Conservation (phyloP, 2,113 vertebrate genomes). For the Osmerus eperlanus region DNA sequence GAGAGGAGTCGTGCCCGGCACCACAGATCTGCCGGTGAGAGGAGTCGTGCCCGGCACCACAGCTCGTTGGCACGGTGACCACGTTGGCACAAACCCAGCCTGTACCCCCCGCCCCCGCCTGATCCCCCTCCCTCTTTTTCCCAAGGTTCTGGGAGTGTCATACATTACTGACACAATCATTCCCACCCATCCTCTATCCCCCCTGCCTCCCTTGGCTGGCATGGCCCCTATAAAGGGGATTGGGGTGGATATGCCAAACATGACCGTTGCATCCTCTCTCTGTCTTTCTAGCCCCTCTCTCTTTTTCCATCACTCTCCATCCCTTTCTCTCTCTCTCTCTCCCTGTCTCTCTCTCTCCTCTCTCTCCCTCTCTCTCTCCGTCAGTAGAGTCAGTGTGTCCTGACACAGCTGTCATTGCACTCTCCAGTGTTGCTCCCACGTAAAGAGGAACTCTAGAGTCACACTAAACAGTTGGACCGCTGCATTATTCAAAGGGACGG, state of each 20-base stretch:
- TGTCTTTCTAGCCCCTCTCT: constrained; percentile 2
- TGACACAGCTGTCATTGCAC: constrained; percentile 16
- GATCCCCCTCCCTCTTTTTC: constrained; percentile 43
- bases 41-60: constrained; percentile 55
- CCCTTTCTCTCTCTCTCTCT: constrained; percentile 18
- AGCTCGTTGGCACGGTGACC: constrained; percentile 45
- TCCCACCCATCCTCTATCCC: constrained; percentile 69
- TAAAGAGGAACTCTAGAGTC: background rate
- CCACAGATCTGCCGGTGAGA: constrained; percentile 35
- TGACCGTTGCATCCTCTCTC: constrained; percentile 28
- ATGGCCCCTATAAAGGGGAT: constrained; percentile 51
- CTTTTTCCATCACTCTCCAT: constrained; percentile 39
- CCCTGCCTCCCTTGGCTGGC: constrained; percentile 39
- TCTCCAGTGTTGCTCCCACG: background rate
- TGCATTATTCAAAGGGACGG: constrained; percentile 1
- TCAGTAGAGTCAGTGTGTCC: background rate
- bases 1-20: constrained; percentile 59
- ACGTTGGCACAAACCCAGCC: constrained; percentile 67
- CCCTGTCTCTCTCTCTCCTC: background rate
- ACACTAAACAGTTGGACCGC: background rate
- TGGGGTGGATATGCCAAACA: constrained; percentile 50
- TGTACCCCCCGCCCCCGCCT: constrained; percentile 38
- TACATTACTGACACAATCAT: constrained; percentile 70
- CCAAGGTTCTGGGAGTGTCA: constrained; percentile 62
- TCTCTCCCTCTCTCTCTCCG: background rate